Base-by-base conservation (phyloP, 1,140 invertebrate species). In the Drosophila sp. region DNA sequence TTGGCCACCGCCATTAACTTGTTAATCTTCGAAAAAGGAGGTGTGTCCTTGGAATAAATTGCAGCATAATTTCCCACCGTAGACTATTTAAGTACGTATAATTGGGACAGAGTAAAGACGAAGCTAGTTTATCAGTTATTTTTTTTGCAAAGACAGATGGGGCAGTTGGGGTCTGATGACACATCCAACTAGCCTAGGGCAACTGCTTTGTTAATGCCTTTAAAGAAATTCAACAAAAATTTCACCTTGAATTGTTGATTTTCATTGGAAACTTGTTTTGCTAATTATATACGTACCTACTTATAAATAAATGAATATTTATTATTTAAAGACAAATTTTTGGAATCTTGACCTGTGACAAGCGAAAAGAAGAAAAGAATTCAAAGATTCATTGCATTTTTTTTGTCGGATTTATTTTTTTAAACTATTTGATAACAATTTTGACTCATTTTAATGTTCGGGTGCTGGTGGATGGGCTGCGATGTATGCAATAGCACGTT, bases 401-500 rank as follows among this genome's bases (percentile, higher is more conserved):
- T 79, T 73, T 60, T 30, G 65, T 62, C 67, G 63, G 63, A 25
- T 85, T 75, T 87, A 64, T 71, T 69, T 70, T 70, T 70, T 38
- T 40, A 40, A 71, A 67, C 68, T n/a, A 50, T 50, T 47, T 50
- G 25, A n/a, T 27, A 50, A 50, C 7, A 27, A 10, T 27, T 7
- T 27, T 10, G 0, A 27, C 23, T 63, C 40, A 41, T 65, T 33
- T 84, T 80, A 89, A 1, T 80, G 2, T 44, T 68, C 58, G 2
- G 44, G 3, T 23, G 11, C 11, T 4, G 6, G 5, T 11, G 90
- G 78, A 44, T 91, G 80, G 82, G 90, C 44, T 79, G 90, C 23
- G 92, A 91, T 79, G 85, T 76, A 78, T 80, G 93, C 94, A 11
- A 96, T 80, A 7, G 94, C 92, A 65, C 92, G 93, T 65, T 92